Evolutionary conservation across 2,888 invertebrate genomes (phyloP).

Genomic region (Sinopyrophorus schimmeli): DNA sequence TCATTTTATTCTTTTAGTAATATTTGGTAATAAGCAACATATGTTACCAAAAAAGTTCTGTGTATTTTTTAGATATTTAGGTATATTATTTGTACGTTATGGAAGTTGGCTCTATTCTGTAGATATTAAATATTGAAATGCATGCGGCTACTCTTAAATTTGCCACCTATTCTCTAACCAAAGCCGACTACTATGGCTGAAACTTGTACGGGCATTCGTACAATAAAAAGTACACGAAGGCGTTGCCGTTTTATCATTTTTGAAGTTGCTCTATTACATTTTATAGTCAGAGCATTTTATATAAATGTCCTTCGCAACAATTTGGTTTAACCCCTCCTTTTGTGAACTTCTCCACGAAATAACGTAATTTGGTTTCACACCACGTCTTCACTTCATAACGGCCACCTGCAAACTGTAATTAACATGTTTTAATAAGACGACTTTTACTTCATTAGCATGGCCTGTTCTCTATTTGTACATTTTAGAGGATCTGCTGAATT

Average conservation of each 20-base stretch:
- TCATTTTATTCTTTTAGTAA: slow-evolving; percentile 10
- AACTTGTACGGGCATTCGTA: no score
- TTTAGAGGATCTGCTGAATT: slow-evolving; percentile 19
- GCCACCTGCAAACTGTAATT: slow-evolving; percentile 40
- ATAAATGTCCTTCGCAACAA: slow-evolving; percentile 20
- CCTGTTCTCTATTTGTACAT: slow-evolving; percentile 23
- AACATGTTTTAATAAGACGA: slow-evolving; percentile 37
- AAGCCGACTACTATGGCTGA: no score
- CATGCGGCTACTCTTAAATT: no score
- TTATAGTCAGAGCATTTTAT: slow-evolving; percentile 22
- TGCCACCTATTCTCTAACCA: no score
- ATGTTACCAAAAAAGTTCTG: slow-evolving; percentile 9
- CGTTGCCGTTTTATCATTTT: slow-evolving; percentile 12
- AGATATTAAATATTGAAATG: no score
- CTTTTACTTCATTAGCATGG: slow-evolving; percentile 36
- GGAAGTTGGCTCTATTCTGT: no score
- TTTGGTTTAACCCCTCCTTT: slow-evolving; percentile 23
- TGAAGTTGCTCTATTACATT: slow-evolving; percentile 14
- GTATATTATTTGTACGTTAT: no score
- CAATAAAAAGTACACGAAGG: no score
- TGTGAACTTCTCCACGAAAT: slow-evolving; percentile 22
- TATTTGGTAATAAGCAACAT: slow-evolving; percentile 10
- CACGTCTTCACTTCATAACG: slow-evolving; percentile 39
- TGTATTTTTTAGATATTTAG: neutral
- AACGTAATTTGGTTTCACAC: slow-evolving; percentile 38